Percentiles rank a stretch among this genome's conserved stretches.
Evolutionary conservation across 2,888 invertebrate genomes (phyloP).

Genomic region (Bombylius major): DNA sequence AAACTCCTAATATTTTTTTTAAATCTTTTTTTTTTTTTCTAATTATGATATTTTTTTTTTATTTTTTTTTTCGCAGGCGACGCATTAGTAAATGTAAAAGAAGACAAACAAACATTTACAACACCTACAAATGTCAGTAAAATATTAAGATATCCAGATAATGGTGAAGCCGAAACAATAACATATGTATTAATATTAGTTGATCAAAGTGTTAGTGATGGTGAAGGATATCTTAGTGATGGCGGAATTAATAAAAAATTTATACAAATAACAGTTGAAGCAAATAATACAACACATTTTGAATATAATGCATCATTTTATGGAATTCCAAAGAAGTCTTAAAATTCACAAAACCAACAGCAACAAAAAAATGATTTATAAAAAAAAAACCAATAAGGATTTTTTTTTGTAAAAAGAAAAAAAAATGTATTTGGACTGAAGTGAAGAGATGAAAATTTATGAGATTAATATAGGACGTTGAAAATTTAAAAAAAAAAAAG

Average conservation of each 20-base stretch:
- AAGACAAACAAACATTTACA: constrained; percentile 6
- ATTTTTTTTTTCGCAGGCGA: constrained; percentile 2
- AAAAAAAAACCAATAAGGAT: too few relatives aligned
- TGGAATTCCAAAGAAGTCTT: constrained; percentile 5
- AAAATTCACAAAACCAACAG: too few relatives aligned
- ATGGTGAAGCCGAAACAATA: neutral
- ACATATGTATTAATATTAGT: constrained; percentile 8
- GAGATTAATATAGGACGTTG: too few relatives aligned
- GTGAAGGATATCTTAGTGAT: constrained; percentile 5
- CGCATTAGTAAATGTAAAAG: neutral
- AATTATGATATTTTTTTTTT: neutral
- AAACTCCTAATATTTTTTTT: too few relatives aligned
- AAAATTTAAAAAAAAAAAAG: too few relatives aligned
- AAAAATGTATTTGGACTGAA: too few relatives aligned
- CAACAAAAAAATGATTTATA: too few relatives aligned
- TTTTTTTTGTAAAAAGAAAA: too few relatives aligned
- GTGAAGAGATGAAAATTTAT: too few relatives aligned
- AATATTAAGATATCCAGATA: constrained; percentile 4
- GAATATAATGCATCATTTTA: constrained; percentile 8
- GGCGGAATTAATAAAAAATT: constrained; percentile 9
- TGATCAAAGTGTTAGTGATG: constrained; percentile 8
- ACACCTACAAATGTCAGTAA: constrained; percentile 6
- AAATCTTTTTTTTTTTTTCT: too few relatives aligned
- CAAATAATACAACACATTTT: constrained; percentile 8
- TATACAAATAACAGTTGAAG: constrained; percentile 5